A percentile compares a stretch with the other conserved stretches of the same genome.
phyloP scores from a whole-genome alignment of 2,797 vertebrate species.

The Diplodus sargus region DNA sequence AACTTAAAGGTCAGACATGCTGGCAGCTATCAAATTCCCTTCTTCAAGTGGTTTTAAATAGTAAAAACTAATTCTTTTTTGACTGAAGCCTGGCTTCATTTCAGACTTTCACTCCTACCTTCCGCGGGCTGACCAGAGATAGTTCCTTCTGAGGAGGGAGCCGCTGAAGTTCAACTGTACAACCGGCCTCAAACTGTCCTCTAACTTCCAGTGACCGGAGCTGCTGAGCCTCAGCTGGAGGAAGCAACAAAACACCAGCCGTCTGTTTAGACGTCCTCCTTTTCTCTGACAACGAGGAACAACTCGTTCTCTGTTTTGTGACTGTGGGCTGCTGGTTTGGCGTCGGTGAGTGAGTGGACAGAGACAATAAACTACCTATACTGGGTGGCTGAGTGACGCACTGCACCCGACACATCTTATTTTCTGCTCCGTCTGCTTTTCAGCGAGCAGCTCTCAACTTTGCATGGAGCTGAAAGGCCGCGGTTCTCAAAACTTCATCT shows the following conservation, averaged over 20 bases:
- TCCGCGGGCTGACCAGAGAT: conserved; percentile 8
- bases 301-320: conserved; percentile 69
- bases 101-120: conserved; percentile 37
- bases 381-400: conserved; percentile 50
- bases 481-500: background rate
- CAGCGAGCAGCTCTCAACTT: background rate
- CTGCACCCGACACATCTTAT: conserved; percentile 37
- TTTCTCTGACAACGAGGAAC: conserved; percentile 53
- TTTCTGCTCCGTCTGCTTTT: conserved; percentile 15
- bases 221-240: conserved; percentile 12
- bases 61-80: background rate
- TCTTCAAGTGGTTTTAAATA: background rate
- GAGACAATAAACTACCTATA: conserved; percentile 68
- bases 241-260: conserved; percentile 40
- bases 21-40: background rate
- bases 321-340: conserved; percentile 66
- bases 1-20: background rate
- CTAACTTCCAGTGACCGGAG: background rate
- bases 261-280: conserved; percentile 40
- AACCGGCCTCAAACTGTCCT: background rate
- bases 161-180: background rate
- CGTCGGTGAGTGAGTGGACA: conserved; percentile 50
- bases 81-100: background rate
- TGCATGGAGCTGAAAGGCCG: conserved; percentile 3
- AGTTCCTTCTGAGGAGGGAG: background rate